These are phyloP conservation scores for Callyntrura guangdongensis DNA, from an alignment of 2,888 invertebrate species.

Conservation along the genomic window DNA sequence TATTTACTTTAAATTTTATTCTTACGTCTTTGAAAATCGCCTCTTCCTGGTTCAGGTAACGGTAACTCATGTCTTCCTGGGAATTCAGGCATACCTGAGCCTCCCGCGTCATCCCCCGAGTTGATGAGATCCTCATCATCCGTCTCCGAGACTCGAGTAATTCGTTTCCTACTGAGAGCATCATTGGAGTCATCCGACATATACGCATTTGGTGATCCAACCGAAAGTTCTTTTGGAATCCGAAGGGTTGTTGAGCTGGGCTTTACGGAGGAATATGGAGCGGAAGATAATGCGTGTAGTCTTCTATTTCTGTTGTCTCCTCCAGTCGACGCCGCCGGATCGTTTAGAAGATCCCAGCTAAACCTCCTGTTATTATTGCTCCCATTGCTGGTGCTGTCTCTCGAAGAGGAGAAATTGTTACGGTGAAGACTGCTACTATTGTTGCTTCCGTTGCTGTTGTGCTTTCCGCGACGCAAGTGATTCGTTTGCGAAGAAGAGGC, in stretches of 20 bases:
- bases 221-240: conserved; percentile 53
- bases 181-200: background rate
- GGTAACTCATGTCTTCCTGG: background rate
- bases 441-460: background rate
- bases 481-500: background rate
- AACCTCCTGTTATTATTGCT: conserved; percentile 64
- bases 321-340: conserved; percentile 32
- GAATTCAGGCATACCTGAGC: conserved; percentile 26
- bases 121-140: conserved; percentile 83
- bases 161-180: conserved; percentile 55
- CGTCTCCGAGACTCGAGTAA: conserved; percentile 69
- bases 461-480: conserved; percentile 2
- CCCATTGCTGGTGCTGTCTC: too few relatives aligned
- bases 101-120: conserved; percentile 77
- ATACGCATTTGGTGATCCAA: conserved; percentile 26
- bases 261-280: conserved; percentile 29
- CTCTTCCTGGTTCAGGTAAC: conserved; percentile 38
- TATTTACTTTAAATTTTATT: conserved; percentile 54
- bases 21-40: conserved; percentile 80
- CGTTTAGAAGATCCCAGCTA: conserved; percentile 57
- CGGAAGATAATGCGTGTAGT: conserved; percentile 43
- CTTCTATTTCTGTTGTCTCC: conserved; percentile 24
- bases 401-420: conserved; percentile 1
- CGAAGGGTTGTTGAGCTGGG: conserved; percentile 53
- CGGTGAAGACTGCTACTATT: conserved; percentile 8